Conservation (phyloP, 2,797 vertebrate species). For the Pseudopleuronectes americanus region DNA sequence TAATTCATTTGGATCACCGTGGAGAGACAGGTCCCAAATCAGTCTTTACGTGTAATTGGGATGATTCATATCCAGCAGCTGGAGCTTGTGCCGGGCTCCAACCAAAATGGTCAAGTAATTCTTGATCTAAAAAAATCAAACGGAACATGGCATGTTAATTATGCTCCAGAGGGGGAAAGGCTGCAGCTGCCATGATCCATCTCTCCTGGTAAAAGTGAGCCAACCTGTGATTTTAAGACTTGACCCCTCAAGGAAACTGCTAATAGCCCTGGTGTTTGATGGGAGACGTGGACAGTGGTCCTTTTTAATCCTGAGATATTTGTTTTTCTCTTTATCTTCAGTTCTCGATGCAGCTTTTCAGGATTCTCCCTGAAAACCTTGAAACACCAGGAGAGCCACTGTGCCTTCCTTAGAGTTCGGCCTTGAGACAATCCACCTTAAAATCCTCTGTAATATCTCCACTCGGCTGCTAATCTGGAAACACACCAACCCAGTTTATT, state of each 20-base stretch:
- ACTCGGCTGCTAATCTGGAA: too few relatives aligned
- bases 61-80: slow-evolving; percentile 64
- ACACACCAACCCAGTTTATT: too few relatives aligned
- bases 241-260: background rate
- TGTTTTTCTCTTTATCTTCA: too few relatives aligned
- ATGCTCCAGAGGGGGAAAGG: slow-evolving; percentile 16
- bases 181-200: slow-evolving; percentile 16
- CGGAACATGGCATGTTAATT: slow-evolving; percentile 43
- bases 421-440: too few relatives aligned
- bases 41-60: slow-evolving; percentile 72
- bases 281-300: too few relatives aligned
- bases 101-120: slow-evolving; percentile 39
- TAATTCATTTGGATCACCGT: slow-evolving; percentile 68
- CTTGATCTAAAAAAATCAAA: slow-evolving; percentile 57
- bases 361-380: too few relatives aligned
- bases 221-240: background rate
- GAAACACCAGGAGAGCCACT: too few relatives aligned
- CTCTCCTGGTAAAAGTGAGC: slow-evolving; percentile 23
- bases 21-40: slow-evolving; percentile 61
- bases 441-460: too few relatives aligned
- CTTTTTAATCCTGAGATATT: too few relatives aligned
- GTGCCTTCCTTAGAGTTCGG: too few relatives aligned
- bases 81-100: slow-evolving; percentile 26
- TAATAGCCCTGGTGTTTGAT: background rate
- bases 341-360: background rate